Conservation (phyloP, 2,797 vertebrate genomes). For the Knipowitschia caucasica region DNA sequence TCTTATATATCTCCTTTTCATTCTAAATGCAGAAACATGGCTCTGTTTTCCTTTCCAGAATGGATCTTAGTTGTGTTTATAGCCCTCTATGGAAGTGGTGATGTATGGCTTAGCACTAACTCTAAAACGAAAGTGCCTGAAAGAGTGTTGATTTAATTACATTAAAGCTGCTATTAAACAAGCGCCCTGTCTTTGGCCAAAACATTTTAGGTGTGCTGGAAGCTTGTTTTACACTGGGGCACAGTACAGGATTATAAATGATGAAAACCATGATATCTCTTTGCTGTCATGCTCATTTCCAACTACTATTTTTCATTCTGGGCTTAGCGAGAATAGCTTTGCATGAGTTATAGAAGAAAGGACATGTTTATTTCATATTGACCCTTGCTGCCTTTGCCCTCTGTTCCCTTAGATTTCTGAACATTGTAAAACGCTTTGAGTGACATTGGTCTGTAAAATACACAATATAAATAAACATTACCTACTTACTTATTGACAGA, state of each 20-base stretch:
- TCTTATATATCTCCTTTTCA: slow-evolving; percentile 17
- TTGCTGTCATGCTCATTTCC: slow-evolving; percentile 23
- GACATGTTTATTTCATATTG: slow-evolving; percentile 11
- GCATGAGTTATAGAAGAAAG: slow-evolving; percentile 13
- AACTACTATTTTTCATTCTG: slow-evolving; percentile 10
- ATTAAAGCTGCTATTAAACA: slow-evolving; percentile 46
- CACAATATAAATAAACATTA: too few relatives aligned
- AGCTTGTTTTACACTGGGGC: slow-evolving; percentile 51
- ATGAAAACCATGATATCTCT: slow-evolving; percentile 32
- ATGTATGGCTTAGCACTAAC: slow-evolving; percentile 39
- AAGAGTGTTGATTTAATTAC: slow-evolving; percentile 52
- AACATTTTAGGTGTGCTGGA: slow-evolving; percentile 45
- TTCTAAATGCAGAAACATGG: slow-evolving; percentile 29
- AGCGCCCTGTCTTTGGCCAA: slow-evolving; percentile 24
- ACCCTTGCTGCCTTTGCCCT: slow-evolving; percentile 5
- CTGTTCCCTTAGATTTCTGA: too few relatives aligned
- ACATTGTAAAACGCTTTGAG: too few relatives aligned
- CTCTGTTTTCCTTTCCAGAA: slow-evolving; percentile 32
- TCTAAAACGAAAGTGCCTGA: slow-evolving; percentile 34
- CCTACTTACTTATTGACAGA: too few relatives aligned
- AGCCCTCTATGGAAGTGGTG: slow-evolving; percentile 25
- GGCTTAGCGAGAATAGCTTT: neutral
- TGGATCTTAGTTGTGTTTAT: slow-evolving; percentile 37
- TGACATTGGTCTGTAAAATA: too few relatives aligned
- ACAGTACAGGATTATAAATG: slow-evolving; percentile 37